These are phyloP conservation scores for Peromyscus aztecus DNA, from an alignment of 2,797 vertebrate genomes.

Conservation along the genomic window DNA sequence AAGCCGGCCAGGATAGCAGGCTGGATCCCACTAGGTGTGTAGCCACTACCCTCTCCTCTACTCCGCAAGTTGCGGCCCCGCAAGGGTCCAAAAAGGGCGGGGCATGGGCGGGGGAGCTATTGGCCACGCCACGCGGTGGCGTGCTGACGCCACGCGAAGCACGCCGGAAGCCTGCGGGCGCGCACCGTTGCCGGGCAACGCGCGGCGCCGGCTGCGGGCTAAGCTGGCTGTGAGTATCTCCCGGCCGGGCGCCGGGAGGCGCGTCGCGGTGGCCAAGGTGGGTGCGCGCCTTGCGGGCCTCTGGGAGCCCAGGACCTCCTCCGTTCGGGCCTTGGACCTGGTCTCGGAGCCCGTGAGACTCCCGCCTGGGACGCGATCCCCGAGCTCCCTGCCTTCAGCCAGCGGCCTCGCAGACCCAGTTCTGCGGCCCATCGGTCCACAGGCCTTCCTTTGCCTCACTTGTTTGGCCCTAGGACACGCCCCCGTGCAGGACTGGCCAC, in stretches of 20 bases:
- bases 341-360: background rate
- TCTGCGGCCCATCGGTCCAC: background rate
- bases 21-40: background rate
- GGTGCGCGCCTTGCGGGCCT: background rate
- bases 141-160: background rate
- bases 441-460: background rate
- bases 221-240: rapidly evolving
- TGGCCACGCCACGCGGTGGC: background rate
- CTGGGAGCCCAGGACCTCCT: background rate
- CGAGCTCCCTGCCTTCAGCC: background rate
- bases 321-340: background rate
- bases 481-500: background rate
- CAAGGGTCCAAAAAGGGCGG: background rate
- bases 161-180: background rate
- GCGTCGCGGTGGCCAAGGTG: background rate
- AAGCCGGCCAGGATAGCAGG: background rate
- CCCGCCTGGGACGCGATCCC: background rate
- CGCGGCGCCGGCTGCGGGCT: background rate
- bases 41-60: background rate
- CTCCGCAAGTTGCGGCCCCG: too few species aligned
- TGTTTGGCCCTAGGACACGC: background rate
- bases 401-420: background rate
- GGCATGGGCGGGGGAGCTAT: background rate
- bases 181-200: slow-evolving; percentile 70
- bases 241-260: rapidly evolving